Conservation (phyloP, 2,888 invertebrate species). For the Ypsolopha scabrella region DNA sequence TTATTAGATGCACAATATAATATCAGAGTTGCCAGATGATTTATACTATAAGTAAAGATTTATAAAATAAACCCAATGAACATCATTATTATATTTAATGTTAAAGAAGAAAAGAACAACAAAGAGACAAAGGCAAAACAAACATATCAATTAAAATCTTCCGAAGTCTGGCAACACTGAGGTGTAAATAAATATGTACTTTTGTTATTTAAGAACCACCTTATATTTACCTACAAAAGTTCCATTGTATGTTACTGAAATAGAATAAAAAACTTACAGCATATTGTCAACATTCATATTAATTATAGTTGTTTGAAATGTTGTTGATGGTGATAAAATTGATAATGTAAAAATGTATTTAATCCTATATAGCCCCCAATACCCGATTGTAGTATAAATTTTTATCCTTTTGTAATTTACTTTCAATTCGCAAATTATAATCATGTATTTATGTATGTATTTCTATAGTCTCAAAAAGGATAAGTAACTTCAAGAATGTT, state of each 20-base stretch:
- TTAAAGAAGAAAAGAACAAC: no score
- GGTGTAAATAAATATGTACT: not conserved
- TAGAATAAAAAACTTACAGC: no score
- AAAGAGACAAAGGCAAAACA: no score
- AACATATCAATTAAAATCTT: no score
- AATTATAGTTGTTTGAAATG: constrained; percentile 34
- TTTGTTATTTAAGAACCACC: not conserved
- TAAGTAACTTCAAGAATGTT: not conserved
- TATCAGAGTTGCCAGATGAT: no score
- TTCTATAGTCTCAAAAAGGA: not conserved
- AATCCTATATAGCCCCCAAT: constrained; percentile 43
- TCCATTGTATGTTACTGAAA: not conserved
- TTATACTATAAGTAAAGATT: no score
- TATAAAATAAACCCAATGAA: not conserved
- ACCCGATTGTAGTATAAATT: constrained; percentile 28
- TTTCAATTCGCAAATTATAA: not conserved
- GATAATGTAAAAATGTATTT: constrained; percentile 47
- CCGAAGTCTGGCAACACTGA: no score
- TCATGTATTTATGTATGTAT: not conserved
- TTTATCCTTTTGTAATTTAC: constrained; percentile 9
- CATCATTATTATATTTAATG: not conserved
- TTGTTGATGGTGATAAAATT: constrained; percentile 49
- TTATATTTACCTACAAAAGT: not conserved
- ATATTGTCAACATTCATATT: no score
- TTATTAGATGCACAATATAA: no score